These are phyloP conservation scores for Castor canadensis DNA, from an alignment of 2,113 vertebrate genomes.

Conservation along the genomic window DNA sequence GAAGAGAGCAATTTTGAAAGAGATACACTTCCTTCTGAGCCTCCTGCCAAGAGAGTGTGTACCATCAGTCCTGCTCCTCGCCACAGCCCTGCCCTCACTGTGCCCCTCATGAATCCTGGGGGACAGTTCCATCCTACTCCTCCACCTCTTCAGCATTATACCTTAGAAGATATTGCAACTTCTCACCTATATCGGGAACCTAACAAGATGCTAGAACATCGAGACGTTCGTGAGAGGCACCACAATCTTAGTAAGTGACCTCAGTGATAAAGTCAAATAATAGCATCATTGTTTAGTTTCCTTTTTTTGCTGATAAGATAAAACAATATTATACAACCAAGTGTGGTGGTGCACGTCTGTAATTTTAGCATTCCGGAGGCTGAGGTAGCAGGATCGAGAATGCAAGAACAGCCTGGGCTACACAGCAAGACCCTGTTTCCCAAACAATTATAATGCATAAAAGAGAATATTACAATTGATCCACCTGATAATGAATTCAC, in stretches of 20 bases:
- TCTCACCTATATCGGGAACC: constrained; percentile 96
- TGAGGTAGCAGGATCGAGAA: background rate
- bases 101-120: constrained; percentile 88
- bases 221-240: constrained; percentile 93
- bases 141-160: constrained; percentile 97
- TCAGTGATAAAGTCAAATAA: constrained; percentile 22
- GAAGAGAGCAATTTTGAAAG: constrained; percentile 96
- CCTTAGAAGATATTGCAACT: constrained; percentile 95
- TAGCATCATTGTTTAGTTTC: background rate
- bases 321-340: background rate
- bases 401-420: background rate
- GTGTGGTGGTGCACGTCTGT: background rate
- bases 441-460: background rate
- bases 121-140: constrained; percentile 96
- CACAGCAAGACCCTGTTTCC: background rate
- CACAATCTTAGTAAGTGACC: constrained; percentile 87
- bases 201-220: constrained; percentile 92
- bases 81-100: constrained; percentile 95
- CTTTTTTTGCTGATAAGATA: background rate
- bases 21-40: constrained; percentile 89
- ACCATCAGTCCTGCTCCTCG: constrained; percentile 98
- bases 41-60: constrained; percentile 95
- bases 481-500: background rate
- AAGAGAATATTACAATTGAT: background rate
- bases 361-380: background rate